Conservation (phyloP, 2,888 invertebrate genomes). For the Hyppa rectilinea region DNA sequence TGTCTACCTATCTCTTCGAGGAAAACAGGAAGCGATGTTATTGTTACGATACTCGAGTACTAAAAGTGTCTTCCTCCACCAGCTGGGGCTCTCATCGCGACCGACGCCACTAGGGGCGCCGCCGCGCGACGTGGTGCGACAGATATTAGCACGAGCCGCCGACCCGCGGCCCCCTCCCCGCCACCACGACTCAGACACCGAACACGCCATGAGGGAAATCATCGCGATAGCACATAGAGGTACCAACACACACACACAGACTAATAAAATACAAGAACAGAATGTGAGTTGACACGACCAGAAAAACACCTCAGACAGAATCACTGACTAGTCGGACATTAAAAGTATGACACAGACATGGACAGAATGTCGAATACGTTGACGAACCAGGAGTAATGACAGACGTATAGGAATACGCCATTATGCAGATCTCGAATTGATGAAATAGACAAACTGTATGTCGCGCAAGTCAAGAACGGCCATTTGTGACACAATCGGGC, state of each 20-base stretch:
- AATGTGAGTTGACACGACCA: neutral
- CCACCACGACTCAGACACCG: conserved; percentile 76
- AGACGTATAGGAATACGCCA: neutral
- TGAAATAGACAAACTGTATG: neutral
- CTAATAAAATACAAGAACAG: neutral
- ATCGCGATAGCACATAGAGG: conserved; percentile 89
- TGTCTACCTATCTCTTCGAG: too few relatives aligned
- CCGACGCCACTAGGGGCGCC: conserved; percentile 88
- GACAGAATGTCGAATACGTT: neutral
- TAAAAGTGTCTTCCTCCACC: too few relatives aligned
- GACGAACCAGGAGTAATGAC: too few relatives aligned
- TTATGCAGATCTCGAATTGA: neutral
- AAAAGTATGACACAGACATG: too few relatives aligned
- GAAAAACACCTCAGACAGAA: neutral
- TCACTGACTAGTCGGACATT: too few relatives aligned
- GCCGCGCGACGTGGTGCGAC: conserved; percentile 88
- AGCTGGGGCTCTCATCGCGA: conserved; percentile 86
- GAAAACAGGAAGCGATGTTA: too few relatives aligned
- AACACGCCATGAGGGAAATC: conserved; percentile 86
- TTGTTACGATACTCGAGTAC: too few relatives aligned
- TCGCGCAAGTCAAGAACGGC: neutral
- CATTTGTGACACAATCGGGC: neutral
- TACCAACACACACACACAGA: conserved; percentile 11
- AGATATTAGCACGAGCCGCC: conserved; percentile 86
- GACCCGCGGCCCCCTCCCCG: conserved; percentile 78